Percentiles rank a stretch among this genome's conserved stretches.
phyloP scores from a whole-genome alignment of 2,113 vertebrate species.

The Burhinus bistriatus region DNA sequence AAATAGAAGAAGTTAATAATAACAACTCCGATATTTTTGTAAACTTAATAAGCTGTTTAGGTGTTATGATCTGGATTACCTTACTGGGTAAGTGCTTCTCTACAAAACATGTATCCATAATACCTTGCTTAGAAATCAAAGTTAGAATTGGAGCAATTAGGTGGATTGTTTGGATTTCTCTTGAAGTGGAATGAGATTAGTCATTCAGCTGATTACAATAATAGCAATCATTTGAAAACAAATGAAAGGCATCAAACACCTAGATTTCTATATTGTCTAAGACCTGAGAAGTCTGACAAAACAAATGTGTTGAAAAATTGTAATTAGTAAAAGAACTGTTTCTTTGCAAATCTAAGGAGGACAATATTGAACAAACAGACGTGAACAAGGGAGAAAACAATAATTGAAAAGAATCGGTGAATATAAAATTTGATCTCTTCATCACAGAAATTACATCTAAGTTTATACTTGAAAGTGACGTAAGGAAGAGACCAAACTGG shows the following conservation, averaged over 20 bases:
- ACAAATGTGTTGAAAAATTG: background rate
- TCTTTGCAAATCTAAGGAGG: background rate
- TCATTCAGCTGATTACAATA: constrained; percentile 28
- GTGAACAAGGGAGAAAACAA: background rate
- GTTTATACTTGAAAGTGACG: background rate
- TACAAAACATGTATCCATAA: background rate
- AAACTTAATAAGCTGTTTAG: background rate
- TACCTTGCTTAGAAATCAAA: background rate
- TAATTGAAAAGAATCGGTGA: background rate
- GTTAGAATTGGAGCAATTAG: background rate
- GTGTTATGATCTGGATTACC: background rate
- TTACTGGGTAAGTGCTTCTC: background rate
- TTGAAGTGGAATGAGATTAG: constrained; percentile 13
- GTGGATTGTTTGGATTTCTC: constrained; percentile 21
- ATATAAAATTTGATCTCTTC: background rate
- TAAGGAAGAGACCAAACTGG: background rate
- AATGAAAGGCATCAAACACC: constrained; percentile 22
- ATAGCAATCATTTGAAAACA: constrained; percentile 29
- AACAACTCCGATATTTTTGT: background rate
- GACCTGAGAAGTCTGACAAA: background rate
- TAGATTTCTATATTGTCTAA: background rate
- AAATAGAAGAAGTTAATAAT: background rate
- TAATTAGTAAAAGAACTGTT: background rate
- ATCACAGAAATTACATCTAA: background rate
- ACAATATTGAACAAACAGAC: background rate